Percentiles rank a stretch among this genome's conserved stretches.
Conservation (phyloP, 1,140 invertebrate genomes). For the Solen grandis region DNA sequence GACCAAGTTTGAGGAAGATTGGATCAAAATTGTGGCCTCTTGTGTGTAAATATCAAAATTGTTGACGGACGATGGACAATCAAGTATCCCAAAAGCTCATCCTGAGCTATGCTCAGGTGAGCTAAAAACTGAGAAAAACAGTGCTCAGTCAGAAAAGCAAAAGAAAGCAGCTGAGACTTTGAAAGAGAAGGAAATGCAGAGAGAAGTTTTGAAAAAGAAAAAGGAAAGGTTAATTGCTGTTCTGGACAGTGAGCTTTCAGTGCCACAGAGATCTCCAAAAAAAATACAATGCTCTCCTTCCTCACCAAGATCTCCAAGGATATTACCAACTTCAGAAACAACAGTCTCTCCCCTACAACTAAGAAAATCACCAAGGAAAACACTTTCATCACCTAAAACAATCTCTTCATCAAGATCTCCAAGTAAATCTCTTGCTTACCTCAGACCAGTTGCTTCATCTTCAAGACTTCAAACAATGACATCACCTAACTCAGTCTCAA, state of each 20-base stretch:
- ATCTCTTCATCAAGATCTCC: too few species aligned
- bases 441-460: too few species aligned
- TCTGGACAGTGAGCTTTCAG: conserved; percentile 19
- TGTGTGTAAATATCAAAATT: too few species aligned
- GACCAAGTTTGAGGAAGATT: too few species aligned
- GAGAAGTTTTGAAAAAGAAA: conserved; percentile 36
- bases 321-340: neutral
- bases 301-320: conserved; percentile 31
- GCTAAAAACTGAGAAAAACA: too few species aligned
- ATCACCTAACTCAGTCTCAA: neutral
- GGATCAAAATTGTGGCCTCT: too few species aligned
- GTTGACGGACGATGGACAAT: too few species aligned
- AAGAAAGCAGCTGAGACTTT: conserved; percentile 33
- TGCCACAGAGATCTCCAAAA: conserved; percentile 15
- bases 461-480: too few species aligned
- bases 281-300: conserved; percentile 13
- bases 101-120: too few species aligned
- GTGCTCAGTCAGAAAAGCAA: conserved; percentile 37
- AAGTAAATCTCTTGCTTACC: too few species aligned
- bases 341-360: conserved; percentile 8
- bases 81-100: too few species aligned
- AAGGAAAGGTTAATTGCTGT: conserved; percentile 39
- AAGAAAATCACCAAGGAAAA: conserved; percentile 18
- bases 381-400: neutral
- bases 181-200: conserved; percentile 25